phyloP scores from a whole-genome alignment of 1,140 invertebrate genomes.

The Pentalonia nigronervosa region DNA sequence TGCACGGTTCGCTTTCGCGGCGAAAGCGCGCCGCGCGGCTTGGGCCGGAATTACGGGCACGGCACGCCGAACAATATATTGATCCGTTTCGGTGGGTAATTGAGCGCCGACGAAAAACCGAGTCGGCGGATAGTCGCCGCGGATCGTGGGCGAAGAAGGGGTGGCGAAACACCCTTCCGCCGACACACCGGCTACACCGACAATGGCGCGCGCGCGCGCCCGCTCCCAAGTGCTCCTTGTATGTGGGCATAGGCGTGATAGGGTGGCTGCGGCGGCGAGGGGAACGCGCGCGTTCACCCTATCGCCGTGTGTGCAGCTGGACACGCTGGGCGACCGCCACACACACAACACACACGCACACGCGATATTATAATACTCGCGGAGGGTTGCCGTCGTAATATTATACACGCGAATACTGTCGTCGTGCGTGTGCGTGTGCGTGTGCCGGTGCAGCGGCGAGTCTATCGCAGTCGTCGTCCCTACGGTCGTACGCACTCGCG shows the following conservation, averaged over 20 bases:
- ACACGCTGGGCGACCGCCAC: neutral
- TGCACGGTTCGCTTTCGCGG: neutral
- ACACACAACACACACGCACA: neutral
- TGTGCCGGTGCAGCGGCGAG: neutral
- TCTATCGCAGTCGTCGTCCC: too few species aligned
- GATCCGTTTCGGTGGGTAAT: slow-evolving; percentile 55
- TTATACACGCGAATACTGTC: neutral
- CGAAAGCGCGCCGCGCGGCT: slow-evolving; percentile 18
- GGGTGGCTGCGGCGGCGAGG: neutral
- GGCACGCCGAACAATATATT: slow-evolving; percentile 36
- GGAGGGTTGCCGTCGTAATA: neutral
- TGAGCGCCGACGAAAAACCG: slow-evolving; percentile 39
- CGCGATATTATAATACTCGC: neutral
- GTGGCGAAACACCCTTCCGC: neutral
- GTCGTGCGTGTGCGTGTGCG: neutral
- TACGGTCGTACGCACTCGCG: neutral
- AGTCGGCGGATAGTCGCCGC: neutral
- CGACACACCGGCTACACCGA: neutral
- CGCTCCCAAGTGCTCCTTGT: too few species aligned
- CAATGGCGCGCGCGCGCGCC: neutral
- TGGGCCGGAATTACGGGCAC: slow-evolving; percentile 19
- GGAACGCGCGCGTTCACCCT: slow-evolving; percentile 32
- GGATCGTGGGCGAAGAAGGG: neutral
- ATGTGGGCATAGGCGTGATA: neutral
- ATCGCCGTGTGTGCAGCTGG: slow-evolving; percentile 20